Conservation (phyloP, 2,888 invertebrate genomes). For the Scrobipalpa costella region DNA sequence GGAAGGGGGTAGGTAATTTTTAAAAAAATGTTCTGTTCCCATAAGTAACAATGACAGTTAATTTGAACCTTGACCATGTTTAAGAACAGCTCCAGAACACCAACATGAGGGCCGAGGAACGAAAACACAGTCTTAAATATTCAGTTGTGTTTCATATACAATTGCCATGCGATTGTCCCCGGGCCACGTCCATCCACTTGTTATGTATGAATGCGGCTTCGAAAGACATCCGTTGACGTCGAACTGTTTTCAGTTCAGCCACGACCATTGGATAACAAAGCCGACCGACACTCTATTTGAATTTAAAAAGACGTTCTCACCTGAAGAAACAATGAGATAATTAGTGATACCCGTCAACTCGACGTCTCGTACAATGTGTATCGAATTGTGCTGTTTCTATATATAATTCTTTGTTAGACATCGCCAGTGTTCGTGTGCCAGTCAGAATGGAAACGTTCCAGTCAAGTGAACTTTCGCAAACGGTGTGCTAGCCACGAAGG, state of each 20-base stretch:
- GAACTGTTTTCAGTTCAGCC: conserved; percentile 69
- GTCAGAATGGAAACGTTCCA: conserved; percentile 17
- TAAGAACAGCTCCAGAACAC: conserved; percentile 10
- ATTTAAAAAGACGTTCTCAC: conserved; percentile 52
- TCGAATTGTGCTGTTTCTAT: conserved; percentile 32
- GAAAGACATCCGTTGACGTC: conserved; percentile 68
- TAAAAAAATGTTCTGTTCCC: too few species aligned
- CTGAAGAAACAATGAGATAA: conserved; percentile 50
- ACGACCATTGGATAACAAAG: conserved; percentile 61
- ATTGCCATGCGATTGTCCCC: conserved; percentile 60
- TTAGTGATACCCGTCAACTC: conserved; percentile 42
- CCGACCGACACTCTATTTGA: conserved; percentile 52
- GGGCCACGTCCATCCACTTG: conserved; percentile 55
- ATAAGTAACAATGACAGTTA: background rate
- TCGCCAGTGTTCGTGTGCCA: conserved; percentile 9
- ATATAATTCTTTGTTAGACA: conserved; percentile 20
- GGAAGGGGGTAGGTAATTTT: too few species aligned
- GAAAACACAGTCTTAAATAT: conserved; percentile 46
- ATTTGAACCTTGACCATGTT: conserved; percentile 5
- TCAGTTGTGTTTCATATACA: conserved; percentile 56
- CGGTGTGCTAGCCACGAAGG: conserved; percentile 36
- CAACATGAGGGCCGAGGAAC: conserved; percentile 11
- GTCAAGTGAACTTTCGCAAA: conserved; percentile 28
- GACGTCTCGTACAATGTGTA: conserved; percentile 31
- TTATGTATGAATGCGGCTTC: conserved; percentile 66